Base-by-base conservation (phyloP, 2,113 vertebrate species). In the Plecturocebus donacophilus region DNA sequence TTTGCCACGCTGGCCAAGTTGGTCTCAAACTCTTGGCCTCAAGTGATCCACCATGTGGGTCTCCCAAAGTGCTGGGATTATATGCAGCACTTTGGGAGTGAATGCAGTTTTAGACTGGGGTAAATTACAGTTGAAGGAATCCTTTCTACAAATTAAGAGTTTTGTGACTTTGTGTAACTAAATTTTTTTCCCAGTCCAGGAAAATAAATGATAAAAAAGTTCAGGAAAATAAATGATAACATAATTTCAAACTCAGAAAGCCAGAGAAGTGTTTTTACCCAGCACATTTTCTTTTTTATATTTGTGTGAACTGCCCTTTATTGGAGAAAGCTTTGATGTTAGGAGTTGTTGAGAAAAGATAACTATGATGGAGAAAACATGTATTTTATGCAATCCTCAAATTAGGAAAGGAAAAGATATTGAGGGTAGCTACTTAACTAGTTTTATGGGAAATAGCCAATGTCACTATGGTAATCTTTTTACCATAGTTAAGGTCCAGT, bases 121-220 rank as follows among this genome's bases (percentile, higher is more conserved):
- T 93, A 79, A 77, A 23, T 85, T 90, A 52, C 27, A 35, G 58
- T 47, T 68, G 14, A 73, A 94, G n/a, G 66, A 95, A 87, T 73
- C 38, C 92, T 92, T 20, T 38, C 64, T 35, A 71, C 25, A 96
- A 87, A 92, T 90, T 56, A 81, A 87, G 84, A 45, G 20, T 90
- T 93, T 95, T 89, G 61, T 95, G 75, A 92, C 16, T 27, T 35
- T 75, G 17, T 88, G 30, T 77, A 47, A 19, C 61, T 30, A 32
- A 64, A 13, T 64, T 42, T 66, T 73, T 45, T 82, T 38, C 58
- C 91, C 75, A 54, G 81, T 54, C 68, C 42, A 35, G 25, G 52
- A 79, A 79, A 66, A 88, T 52, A 73, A n/a, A 27, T 89, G 35
- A 42, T 73, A 49, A n/a, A n/a, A n/a, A n/a, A 54, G 81, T 54